Percentiles rank a stretch among this genome's conserved stretches.
These are phyloP conservation scores for Tricholauxania praeusta DNA, from an alignment of 2,888 invertebrate genomes.

Conservation along the genomic window DNA sequence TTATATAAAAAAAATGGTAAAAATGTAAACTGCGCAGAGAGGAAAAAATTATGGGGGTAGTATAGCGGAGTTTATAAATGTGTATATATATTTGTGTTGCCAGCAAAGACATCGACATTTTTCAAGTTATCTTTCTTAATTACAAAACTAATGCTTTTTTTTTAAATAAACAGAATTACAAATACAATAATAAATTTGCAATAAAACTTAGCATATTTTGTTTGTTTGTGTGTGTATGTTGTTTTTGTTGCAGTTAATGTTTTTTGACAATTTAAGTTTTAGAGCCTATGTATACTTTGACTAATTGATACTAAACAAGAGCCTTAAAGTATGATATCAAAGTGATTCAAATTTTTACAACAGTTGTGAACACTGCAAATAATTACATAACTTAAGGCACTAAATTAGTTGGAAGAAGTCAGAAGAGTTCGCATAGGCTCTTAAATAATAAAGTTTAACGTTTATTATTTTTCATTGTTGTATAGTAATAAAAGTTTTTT, in stretches of 20 bases:
- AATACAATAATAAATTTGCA: conserved; percentile 29
- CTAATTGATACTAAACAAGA: too few relatives aligned
- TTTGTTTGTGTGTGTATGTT: conserved; percentile 37
- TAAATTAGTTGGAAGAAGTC: too few relatives aligned
- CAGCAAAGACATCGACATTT: conserved; percentile 11
- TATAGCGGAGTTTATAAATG: conserved; percentile 29
- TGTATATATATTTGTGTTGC: conserved; percentile 39
- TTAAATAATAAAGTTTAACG: too few relatives aligned
- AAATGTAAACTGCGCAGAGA: conserved; percentile 35
- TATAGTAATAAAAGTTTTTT: conserved; percentile 9
- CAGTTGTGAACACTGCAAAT: background rate
- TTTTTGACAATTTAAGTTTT: background rate
- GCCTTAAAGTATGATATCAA: too few relatives aligned
- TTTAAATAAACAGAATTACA: conserved; percentile 8
- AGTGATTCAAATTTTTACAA: background rate
- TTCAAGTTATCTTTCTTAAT: conserved; percentile 3
- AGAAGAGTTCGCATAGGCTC: too few relatives aligned
- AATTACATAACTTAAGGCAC: too few relatives aligned
- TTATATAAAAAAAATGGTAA: conserved; percentile 39
- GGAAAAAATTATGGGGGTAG: conserved; percentile 27
- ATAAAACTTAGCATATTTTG: background rate
- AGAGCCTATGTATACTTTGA: too few relatives aligned
- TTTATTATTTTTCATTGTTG: conserved; percentile 28
- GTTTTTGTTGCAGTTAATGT: conserved; percentile 26
- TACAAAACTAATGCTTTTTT: conserved; percentile 16